phyloP scores from a whole-genome alignment of 1,140 invertebrate genomes.

The Scaptomyza hsui region DNA sequence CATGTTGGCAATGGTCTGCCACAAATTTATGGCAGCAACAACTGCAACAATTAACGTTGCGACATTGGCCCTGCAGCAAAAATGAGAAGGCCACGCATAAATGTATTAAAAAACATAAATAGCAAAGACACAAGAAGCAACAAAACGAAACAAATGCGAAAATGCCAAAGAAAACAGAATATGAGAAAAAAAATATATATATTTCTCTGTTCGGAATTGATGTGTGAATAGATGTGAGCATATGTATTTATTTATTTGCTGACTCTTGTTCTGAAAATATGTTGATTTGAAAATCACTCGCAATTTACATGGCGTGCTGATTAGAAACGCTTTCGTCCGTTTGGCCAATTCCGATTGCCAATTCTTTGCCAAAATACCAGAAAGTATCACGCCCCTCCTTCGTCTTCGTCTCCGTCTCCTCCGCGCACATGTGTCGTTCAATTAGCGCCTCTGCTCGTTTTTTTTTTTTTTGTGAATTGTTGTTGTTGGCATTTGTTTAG shows the following conservation, averaged over 20 bases:
- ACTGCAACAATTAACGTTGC: conserved; percentile 30
- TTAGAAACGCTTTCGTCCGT: conserved; percentile 39
- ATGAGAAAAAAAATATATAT: conserved; percentile 16
- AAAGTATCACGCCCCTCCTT: too few relatives aligned
- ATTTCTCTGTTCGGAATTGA: neutral
- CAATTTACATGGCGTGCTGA: conserved; percentile 44
- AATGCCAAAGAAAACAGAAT: conserved; percentile 7
- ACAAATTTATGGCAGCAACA: conserved; percentile 54
- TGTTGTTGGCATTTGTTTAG: conserved; percentile 24
- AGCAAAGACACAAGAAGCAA: conserved; percentile 4
- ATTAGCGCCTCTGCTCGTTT: conserved; percentile 58
- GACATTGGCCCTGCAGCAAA: conserved; percentile 39
- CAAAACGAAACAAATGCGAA: conserved; percentile 32
- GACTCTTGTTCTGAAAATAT: neutral
- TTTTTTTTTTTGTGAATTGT: conserved; percentile 9
- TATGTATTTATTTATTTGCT: conserved; percentile 6
- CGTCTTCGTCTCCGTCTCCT: conserved; percentile 17
- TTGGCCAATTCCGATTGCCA: conserved; percentile 47
- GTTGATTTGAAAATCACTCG: conserved; percentile 33
- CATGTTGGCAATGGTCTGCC: conserved; percentile 26
- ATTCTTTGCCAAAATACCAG: conserved; percentile 44
- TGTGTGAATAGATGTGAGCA: neutral
- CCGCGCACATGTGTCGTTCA: conserved; percentile 30
- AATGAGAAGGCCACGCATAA: conserved; percentile 23
- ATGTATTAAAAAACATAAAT: conserved; percentile 39